phyloP scores from a whole-genome alignment of 1,140 invertebrate genomes.

The Protaetia brevitarsis region DNA sequence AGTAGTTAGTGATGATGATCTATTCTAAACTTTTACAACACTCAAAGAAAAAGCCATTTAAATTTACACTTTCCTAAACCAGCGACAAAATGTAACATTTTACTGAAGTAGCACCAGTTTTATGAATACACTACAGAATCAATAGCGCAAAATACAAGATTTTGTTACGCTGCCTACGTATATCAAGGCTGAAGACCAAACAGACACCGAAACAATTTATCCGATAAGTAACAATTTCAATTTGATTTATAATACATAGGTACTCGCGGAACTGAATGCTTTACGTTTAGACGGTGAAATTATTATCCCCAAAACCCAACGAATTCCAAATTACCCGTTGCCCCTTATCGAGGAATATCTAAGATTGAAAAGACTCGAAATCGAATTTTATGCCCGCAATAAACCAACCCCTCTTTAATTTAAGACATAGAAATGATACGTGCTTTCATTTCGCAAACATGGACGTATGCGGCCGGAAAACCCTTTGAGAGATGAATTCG shows the following conservation, averaged over 20 bases:
- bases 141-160: too few species aligned
- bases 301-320: not conserved
- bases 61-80: too few species aligned
- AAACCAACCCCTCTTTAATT: conserved; percentile 18
- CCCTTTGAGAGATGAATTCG: not conserved
- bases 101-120: too few species aligned
- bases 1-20: too few species aligned
- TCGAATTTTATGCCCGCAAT: conserved; percentile 18
- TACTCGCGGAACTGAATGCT: not conserved
- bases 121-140: too few species aligned
- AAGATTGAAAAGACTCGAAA: not conserved
- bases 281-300: not conserved
- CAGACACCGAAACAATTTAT: too few species aligned
- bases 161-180: too few species aligned
- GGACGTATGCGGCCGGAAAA: not conserved
- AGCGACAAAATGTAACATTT: too few species aligned
- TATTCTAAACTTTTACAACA: too few species aligned
- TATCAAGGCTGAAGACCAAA: too few species aligned
- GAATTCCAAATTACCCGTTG: not conserved
- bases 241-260: conserved; percentile 10
- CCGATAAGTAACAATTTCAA: not conserved
- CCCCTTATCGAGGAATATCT: conserved; percentile 1
- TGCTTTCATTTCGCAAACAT: conserved; percentile 19
- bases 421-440: conserved; percentile 21
- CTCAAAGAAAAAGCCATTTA: too few species aligned